Percentiles rank a stretch among this genome's conserved stretches.
phyloP scores from a whole-genome alignment of 2,113 vertebrate genomes.

The Coregonus clupeaformis region DNA sequence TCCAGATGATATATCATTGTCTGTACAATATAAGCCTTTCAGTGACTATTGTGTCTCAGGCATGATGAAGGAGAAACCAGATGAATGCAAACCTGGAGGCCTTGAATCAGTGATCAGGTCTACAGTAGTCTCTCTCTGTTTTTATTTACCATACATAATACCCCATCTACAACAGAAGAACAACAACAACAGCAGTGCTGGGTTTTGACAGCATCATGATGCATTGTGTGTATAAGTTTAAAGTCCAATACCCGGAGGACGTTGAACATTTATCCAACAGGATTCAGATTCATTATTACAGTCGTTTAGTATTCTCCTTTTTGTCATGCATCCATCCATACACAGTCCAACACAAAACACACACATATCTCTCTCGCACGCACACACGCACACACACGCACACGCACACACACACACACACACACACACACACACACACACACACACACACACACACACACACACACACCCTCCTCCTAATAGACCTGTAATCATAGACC shows the following conservation, averaged over 20 bases:
- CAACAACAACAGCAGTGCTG: neutral
- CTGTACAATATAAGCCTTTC: too few relatives aligned
- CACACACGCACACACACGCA: neutral
- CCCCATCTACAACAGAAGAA: neutral
- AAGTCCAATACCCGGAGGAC: too few relatives aligned
- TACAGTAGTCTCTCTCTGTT: too few relatives aligned
- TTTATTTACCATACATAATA: too few relatives aligned
- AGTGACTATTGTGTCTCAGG: too few relatives aligned
- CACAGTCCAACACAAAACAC: neutral
- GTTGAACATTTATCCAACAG: too few relatives aligned
- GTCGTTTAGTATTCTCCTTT: conserved; percentile 8
- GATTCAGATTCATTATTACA: neutral
- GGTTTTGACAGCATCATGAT: too few relatives aligned
- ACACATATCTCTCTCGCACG: neutral
- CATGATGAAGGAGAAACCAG: too few relatives aligned
- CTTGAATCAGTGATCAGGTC: too few relatives aligned
- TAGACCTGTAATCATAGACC: conserved; percentile 69
- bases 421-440: conserved; percentile 16
- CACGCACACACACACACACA: conserved; percentile 16
- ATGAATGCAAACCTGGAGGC: too few relatives aligned
- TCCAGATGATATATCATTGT: too few relatives aligned
- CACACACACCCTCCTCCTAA: conserved; percentile 42
- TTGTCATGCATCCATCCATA: neutral
- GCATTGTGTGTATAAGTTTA: neutral
- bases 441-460: conserved; percentile 17